Percentiles rank a stretch among this genome's conserved stretches.
Conservation (phyloP, 2,113 vertebrate genomes). For the Boulengerochromis microlepis region DNA sequence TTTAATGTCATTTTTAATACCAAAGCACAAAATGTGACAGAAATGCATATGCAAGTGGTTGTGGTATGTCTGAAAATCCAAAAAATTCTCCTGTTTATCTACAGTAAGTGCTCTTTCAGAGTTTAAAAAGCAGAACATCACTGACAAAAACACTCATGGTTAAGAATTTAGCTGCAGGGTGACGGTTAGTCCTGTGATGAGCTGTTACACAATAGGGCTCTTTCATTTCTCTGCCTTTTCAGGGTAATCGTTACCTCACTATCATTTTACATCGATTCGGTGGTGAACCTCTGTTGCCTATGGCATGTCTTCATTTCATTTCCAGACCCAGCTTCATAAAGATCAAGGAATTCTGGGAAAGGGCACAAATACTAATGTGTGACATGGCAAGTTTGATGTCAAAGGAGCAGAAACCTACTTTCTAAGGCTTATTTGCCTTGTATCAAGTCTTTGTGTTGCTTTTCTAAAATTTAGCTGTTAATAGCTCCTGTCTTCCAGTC, state of each 20-base stretch:
- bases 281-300: not conserved
- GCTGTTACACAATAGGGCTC: not conserved
- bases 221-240: not conserved
- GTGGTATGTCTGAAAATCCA: not conserved
- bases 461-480: not conserved
- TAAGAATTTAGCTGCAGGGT: not conserved
- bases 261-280: not conserved
- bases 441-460: not conserved
- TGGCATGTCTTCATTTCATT: too few relatives aligned
- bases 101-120: not conserved
- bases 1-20: not conserved
- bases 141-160: not conserved
- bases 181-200: slow-evolving; percentile 10
- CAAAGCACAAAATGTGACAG: not conserved
- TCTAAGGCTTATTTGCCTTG: not conserved
- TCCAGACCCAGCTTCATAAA: not conserved
- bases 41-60: not conserved
- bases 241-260: not conserved
- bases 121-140: not conserved
- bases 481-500: rapidly evolving
- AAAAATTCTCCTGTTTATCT: not conserved
- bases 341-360: not conserved
- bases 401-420: not conserved
- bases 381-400: not conserved
- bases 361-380: not conserved